Evolutionary conservation across 2,888 invertebrate species (phyloP).

Genomic region (Polyommatus icarus): DNA sequence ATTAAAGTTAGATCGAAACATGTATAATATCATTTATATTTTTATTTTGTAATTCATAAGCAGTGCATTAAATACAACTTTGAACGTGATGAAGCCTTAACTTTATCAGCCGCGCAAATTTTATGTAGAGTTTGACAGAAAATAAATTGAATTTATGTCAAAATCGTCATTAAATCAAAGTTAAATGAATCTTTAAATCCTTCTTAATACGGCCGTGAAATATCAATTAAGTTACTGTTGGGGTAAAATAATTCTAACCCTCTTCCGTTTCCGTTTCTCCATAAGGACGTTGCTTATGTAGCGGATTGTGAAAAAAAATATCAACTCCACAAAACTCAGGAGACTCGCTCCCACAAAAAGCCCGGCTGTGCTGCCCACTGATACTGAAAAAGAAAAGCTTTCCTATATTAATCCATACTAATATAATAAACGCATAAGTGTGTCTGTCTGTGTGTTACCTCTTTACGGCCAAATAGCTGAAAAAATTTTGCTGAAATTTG

Average conservation of each 20-base stretch:
- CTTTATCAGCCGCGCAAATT: too few species aligned
- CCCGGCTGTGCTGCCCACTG: slow-evolving; percentile 83
- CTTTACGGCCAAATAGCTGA: too few species aligned
- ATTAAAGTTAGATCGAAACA: too few species aligned
- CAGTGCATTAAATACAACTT: not conserved
- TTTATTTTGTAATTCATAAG: not conserved
- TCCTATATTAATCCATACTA: not conserved
- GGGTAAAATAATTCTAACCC: slow-evolving; percentile 7
- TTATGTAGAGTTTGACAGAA: too few species aligned
- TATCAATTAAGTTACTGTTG: not conserved
- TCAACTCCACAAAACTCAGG: slow-evolving; percentile 83
- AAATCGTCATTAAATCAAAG: too few species aligned
- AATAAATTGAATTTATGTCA: too few species aligned
- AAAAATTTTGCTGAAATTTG: too few species aligned
- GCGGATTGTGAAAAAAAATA: slow-evolving; percentile 82
- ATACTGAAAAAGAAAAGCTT: slow-evolving; percentile 69
- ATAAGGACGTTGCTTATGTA: slow-evolving; percentile 64
- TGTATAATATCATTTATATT: not conserved
- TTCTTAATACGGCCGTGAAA: not conserved
- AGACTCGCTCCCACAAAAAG: slow-evolving; percentile 84
- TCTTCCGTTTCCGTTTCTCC: slow-evolving; percentile 43
- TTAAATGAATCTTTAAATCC: too few species aligned
- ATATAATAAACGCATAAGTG: too few species aligned
- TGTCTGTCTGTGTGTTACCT: too few species aligned
- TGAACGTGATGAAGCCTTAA: too few species aligned